Base-by-base conservation (phyloP, 1,140 invertebrate species). In the Papilio dardanus region DNA sequence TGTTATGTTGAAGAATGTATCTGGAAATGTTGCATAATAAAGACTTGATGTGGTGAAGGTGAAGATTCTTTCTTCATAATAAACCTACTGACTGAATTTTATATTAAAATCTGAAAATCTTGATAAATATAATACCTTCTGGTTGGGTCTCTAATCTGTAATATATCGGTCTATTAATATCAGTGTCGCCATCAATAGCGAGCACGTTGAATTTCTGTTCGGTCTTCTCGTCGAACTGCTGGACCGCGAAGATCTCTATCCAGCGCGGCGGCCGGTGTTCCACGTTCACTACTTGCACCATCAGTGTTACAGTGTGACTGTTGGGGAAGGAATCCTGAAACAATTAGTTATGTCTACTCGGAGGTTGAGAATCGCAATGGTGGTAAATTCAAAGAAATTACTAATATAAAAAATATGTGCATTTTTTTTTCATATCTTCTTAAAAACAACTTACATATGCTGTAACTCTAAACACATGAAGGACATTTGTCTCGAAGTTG, bases 101-200 rank as follows among this genome's bases (percentile, higher is more conserved):
- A 5, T 1, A 42, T 19, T 21, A 12, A 69, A 74, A 80, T 81
- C 10, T 3, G 14, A 1, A 12, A 37, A 37, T 8, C 2, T 37
- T 10, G 6, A 37, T 37, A 12, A 12, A 12, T 37, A 12, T 14
- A 37, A 37, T 37, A 90, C 90, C 91, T 68, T 83, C 76, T 14
- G 80, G 77, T 10, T 76, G 78, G 3, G 80, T 88, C 30, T 83
- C 79, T 1, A 95, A 77, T 42, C 74, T 86, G 78, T 95, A 95
- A 71, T 91, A 78, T 50, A 95, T 94, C 28, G 83, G 80, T 74
- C 88, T 91, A 76, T 94, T 87, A 37, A 95, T 94, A 33, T 89
- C 92, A 1, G 93, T 93, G 79, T 95, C 95, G 12, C 94, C 94
- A 76, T 95, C 94, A n/a, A 95, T 93, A 1, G 95, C 94, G 37